Base-by-base conservation (phyloP, 2,113 vertebrate genomes). In the Pelodiscus sinensis region DNA sequence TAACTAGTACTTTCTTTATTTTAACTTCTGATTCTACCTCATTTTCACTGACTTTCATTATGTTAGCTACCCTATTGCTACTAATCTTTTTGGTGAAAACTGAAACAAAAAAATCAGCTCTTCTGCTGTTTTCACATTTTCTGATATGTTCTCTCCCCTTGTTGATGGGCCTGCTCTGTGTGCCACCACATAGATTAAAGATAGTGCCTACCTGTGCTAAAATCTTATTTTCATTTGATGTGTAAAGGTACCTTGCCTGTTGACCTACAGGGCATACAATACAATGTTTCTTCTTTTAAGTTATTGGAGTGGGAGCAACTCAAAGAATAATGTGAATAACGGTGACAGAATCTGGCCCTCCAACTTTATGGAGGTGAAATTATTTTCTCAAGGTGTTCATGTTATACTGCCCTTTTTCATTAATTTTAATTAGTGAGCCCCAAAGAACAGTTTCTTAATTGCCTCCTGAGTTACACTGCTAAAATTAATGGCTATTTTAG, bases 351-450 rank as follows among this genome's bases (percentile, higher is more conserved):
- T 91, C 27, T 91, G 13, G 35, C 10, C 18, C 81, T 85, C 90
- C 38, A 0, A n/a, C 71, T 75, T 75, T 24, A 44, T 21, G 0
- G n/a, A 68, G 29, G 3, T 78, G 65, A 73, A 0, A 0, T 56
- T 77, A 11, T 44, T 84, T 88, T 93, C 68, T 75, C 29, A 6
- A 62, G 81, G 65, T 0, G 1, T n/a, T 68, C 85, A 21, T 27
- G 10, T 77, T 93, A 54, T n/a, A 82, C 38, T 79, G 8, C 3
- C 8, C 2, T 82, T 87, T 84, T 19, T 9, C 4, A 4, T 62
- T 75, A 60, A 73, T 94, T 94, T 89, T 84, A 80, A 54, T 58
- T 50, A 27, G 15, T 87, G 2, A 16, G 29, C 5, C 29, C 71
- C 81, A 92, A 60, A 68, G 31, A 90, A 7, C 22, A 89, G 2